phyloP scores from a whole-genome alignment of 1,140 invertebrate genomes.

The Lethocerus indicus region DNA sequence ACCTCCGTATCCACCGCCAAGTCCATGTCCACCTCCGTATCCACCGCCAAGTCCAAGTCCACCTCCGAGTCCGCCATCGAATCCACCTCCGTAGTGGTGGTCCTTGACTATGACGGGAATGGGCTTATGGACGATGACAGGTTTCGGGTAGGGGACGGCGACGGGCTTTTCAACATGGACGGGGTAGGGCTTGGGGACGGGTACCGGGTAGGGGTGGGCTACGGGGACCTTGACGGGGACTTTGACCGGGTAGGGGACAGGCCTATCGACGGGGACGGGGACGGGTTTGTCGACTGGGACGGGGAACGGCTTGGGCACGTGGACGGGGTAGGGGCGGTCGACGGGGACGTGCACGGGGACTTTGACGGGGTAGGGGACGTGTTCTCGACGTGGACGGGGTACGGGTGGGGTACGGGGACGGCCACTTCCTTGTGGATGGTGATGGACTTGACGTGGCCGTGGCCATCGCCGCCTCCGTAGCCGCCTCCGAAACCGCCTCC shows the following conservation, averaged over 20 bases:
- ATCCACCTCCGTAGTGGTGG: constrained; percentile 9
- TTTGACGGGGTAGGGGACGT: constrained; percentile 42
- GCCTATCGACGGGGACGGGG: constrained; percentile 37
- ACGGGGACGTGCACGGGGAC: constrained; percentile 41
- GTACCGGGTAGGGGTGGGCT: constrained; percentile 32
- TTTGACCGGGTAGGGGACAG: constrained; percentile 28
- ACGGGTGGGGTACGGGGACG: constrained; percentile 17
- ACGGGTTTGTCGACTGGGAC: constrained; percentile 35
- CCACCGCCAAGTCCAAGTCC: no score
- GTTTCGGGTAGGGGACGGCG: constrained; percentile 36
- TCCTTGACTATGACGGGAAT: constrained; percentile 40
- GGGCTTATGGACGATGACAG: constrained; percentile 33
- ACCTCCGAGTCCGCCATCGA: background rate
- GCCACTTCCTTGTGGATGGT: constrained; percentile 29
- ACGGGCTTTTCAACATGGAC: constrained; percentile 38
- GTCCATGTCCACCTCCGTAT: no score
- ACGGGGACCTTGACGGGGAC: constrained; percentile 34
- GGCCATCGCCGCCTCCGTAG: constrained; percentile 13
- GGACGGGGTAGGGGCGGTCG: constrained; percentile 40
- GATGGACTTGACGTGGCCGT: constrained; percentile 26
- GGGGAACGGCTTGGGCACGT: constrained; percentile 28
- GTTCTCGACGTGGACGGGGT: constrained; percentile 30
- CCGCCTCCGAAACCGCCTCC: constrained; percentile 11
- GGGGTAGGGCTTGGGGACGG: constrained; percentile 25
- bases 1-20: no score